phyloP scores from a whole-genome alignment of 64 coral and sea anemone species.

The Montipora efflorescens region DNA sequence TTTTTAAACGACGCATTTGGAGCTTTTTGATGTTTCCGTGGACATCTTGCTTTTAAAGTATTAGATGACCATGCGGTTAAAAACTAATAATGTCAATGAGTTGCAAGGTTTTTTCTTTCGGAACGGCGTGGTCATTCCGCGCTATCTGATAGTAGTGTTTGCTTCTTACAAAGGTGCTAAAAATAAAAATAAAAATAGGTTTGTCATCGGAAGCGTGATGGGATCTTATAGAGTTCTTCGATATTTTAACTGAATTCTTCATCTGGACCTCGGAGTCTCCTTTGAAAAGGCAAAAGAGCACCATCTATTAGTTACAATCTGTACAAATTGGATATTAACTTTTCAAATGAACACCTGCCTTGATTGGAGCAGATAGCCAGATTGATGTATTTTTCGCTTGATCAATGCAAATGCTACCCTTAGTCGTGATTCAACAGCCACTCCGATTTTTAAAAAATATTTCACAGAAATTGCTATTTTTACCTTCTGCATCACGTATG shows the following conservation, averaged over 20 bases:
- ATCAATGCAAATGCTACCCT: background rate
- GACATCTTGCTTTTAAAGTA: slow-evolving; percentile 28
- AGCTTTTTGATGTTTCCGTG: slow-evolving; percentile 1
- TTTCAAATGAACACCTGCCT: slow-evolving; percentile 13
- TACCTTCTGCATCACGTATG: background rate
- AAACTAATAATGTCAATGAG: slow-evolving; percentile 11
- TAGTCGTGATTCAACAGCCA: no score
- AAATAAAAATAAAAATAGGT: no score
- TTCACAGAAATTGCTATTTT: no score
- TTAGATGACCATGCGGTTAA: slow-evolving; percentile 29
- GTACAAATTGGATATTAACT: background rate
- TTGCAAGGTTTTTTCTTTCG: background rate
- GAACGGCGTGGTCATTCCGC: background rate
- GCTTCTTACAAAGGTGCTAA: background rate
- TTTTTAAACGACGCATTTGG: background rate
- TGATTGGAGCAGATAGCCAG: background rate
- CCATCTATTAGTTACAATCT: background rate
- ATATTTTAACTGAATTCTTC: background rate
- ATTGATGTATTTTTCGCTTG: slow-evolving; percentile 5
- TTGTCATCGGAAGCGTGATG: background rate
- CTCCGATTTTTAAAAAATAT: no score
- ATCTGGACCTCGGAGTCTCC: background rate
- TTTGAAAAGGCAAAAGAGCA: background rate
- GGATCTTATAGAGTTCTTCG: background rate
- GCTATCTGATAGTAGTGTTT: slow-evolving; percentile 17